These are phyloP conservation scores for Camelus dromedarius DNA, from an alignment of 2,113 vertebrate genomes.

Conservation along the genomic window DNA sequence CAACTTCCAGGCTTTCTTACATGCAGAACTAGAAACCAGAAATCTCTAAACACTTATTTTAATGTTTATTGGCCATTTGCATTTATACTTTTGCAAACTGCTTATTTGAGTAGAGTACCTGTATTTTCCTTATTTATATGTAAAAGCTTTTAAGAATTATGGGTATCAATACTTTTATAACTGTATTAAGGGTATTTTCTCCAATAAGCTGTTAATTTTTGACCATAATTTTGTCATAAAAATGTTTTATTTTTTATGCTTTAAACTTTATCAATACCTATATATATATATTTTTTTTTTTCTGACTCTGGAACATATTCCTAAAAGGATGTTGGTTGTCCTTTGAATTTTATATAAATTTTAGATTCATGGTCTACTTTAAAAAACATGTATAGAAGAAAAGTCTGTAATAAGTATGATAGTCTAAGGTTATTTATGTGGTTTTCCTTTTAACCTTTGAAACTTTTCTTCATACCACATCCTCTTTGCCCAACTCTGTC, in stretches of 20 bases:
- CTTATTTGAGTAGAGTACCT: not conserved
- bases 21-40: not conserved
- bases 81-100: not conserved
- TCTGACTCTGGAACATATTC: not conserved
- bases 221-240: not conserved
- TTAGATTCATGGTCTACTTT: conserved; percentile 21
- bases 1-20: not conserved
- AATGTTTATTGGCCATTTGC: not conserved
- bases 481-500: conserved; percentile 15
- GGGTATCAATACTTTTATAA: not conserved
- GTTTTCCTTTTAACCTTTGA: conserved; percentile 59
- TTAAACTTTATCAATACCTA: not conserved
- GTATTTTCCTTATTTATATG: not conserved
- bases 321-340: not conserved
- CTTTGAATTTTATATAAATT: conserved; percentile 9
- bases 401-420: not conserved
- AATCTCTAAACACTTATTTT: not conserved
- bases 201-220: not conserved
- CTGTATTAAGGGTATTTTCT: not conserved
- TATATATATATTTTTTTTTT: not conserved
- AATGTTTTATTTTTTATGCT: conserved; percentile 2
- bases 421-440: conserved; percentile 11
- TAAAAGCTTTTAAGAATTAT: not conserved
- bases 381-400: conserved; percentile 21
- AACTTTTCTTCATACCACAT: conserved; percentile 28